These are phyloP conservation scores for Pangasius krempfi DNA, from an alignment of 2,797 vertebrate genomes.

Conservation along the genomic window DNA sequence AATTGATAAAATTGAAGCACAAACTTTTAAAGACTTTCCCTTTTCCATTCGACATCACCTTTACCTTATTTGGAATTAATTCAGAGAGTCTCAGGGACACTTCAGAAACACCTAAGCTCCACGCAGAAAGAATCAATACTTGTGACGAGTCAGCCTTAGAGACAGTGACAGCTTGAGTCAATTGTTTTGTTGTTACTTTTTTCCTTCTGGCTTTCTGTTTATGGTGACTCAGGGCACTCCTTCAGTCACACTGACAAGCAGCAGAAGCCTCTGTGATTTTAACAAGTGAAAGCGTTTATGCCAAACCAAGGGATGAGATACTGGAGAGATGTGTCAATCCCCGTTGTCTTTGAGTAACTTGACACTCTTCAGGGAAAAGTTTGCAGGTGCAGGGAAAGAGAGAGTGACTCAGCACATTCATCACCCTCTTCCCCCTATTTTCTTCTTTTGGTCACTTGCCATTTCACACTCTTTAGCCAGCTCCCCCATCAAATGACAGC, in stretches of 20 bases:
- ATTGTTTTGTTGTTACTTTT: constrained; percentile 27
- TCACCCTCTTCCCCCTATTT: no score
- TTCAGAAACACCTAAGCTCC: constrained; percentile 4
- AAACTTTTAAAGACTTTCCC: neutral
- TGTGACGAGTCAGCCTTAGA: constrained; percentile 32
- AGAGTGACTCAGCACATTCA: neutral
- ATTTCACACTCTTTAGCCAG: neutral
- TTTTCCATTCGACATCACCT: neutral
- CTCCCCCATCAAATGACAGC: neutral
- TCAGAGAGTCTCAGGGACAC: constrained; percentile 40
- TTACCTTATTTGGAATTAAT: constrained; percentile 26
- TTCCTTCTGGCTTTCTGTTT: constrained; percentile 6
- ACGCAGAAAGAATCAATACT: constrained; percentile 46
- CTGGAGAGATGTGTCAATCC: constrained; percentile 12
- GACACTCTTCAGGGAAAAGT: neutral
- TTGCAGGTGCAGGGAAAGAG: neutral
- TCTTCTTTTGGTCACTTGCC: neutral
- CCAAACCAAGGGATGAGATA: constrained; percentile 22
- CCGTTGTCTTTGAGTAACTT: neutral
- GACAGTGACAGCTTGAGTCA: constrained; percentile 43
- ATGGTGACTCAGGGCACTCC: constrained; percentile 34
- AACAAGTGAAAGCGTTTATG: constrained; percentile 27
- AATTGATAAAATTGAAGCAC: neutral
- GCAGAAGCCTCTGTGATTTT: constrained; percentile 49
- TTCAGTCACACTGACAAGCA: constrained; percentile 44